Base-by-base conservation (phyloP, 2,888 invertebrate genomes). In the Acanthococcus lagerstroemiae region DNA sequence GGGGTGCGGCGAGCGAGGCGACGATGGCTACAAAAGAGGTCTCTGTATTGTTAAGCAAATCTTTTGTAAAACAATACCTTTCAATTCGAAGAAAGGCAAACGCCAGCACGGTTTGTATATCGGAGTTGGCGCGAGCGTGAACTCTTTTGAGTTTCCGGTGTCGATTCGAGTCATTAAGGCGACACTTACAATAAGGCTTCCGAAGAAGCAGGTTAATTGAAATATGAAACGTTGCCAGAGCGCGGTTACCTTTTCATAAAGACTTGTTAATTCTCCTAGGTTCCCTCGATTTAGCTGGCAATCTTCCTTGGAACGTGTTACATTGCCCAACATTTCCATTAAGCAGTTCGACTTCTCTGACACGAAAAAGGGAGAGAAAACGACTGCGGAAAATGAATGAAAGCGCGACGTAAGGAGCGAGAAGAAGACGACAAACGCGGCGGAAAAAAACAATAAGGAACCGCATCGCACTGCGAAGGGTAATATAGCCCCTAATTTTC, bases 171-270 rank as follows among this genome's bases (percentile, higher is more conserved):
- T 63, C 63, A 63, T 63, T 63, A 63, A 52, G 44, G 52, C 63
- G 63, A 63, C 63, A 63, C 63, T 63, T 54, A 54, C 54, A 63
- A 63, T 63, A 63, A 63, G 63, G 63, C 63, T 63, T 63, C 63
- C 37, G 25, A 63, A 54, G 52, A 63, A 63, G 63, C 63, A 63
- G 63, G 63, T 63, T 63, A 63, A 63, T 63, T 63, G 63, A 63
- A 63, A 63, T 63, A 63, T 50, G 63, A 63, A 63, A 22, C 63
- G 63, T 63, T 63, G 63, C 63, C 63, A 63, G 50, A 63, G 63
- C 27, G 63, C 54, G 52, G 63, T 63, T 63, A 63, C 63, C 54
- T 63, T 63, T 63, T 54, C 52, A 30, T 63, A 50, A 58, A 58
- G 63, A 52, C 54, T 63, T 61, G 50, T 61, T 61, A 48, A 50